Evolutionary conservation across 2,113 vertebrate genomes (phyloP).

Genomic region (Salminus brasiliensis): DNA sequence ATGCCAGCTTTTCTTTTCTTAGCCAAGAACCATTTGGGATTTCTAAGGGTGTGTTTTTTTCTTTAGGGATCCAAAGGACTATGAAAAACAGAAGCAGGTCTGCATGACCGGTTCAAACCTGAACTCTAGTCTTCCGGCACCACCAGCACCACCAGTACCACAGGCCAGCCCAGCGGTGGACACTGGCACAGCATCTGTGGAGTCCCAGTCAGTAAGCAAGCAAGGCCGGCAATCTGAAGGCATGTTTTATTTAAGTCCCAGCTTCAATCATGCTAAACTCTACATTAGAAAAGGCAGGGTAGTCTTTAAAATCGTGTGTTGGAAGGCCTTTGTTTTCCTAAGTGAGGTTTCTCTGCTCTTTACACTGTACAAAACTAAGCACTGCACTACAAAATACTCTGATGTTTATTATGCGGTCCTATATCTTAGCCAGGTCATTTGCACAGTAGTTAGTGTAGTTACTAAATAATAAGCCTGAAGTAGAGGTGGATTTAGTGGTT

Average conservation of each 20-base stretch:
- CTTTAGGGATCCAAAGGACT: conserved; percentile 68
- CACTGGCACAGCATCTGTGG: conserved; percentile 42
- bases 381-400: too few species aligned
- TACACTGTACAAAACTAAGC: too few species aligned
- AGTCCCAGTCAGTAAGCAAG: conserved; percentile 42
- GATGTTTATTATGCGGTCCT: too few species aligned
- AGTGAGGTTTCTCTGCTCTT: too few species aligned
- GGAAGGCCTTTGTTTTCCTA: background rate
- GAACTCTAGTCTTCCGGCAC: conserved; percentile 51
- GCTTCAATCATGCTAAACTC: conserved; percentile 17
- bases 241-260: background rate
- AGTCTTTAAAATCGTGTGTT: background rate
- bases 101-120: conserved; percentile 63
- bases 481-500: too few species aligned
- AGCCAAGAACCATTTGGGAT: background rate
- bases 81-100: conserved; percentile 47
- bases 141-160: conserved; percentile 30
- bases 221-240: conserved; percentile 51
- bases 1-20: too few species aligned
- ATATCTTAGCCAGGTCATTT: too few species aligned
- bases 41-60: conserved; percentile 7
- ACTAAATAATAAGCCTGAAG: too few species aligned
- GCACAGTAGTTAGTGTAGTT: too few species aligned
- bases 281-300: background rate
- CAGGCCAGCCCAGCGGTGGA: conserved; percentile 52